Conservation (phyloP, 2,888 invertebrate genomes). For the Tetragonisca angustula region DNA sequence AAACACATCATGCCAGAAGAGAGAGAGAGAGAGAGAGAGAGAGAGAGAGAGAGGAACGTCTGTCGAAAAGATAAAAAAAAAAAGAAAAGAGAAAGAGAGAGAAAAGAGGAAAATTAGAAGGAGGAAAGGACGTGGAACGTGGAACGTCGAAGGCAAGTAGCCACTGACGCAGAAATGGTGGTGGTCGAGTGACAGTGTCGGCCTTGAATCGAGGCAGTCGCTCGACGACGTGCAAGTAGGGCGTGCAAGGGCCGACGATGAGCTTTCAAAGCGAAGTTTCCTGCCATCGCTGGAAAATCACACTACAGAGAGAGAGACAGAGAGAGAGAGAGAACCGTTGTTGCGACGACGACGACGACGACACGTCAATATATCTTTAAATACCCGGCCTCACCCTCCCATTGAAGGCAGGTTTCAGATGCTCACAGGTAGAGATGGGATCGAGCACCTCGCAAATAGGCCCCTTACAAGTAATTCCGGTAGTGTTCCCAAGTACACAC, state of each 20-base stretch:
- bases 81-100: not conserved
- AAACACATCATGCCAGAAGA: not conserved
- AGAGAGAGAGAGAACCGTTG: not conserved
- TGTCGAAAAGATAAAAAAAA: too few species aligned
- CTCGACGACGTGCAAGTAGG: slow-evolving; percentile 65
- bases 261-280: slow-evolving; percentile 59
- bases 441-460: too few species aligned
- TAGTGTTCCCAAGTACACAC: too few species aligned
- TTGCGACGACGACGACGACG: slow-evolving; percentile 45
- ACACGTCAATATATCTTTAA: slow-evolving; percentile 61
- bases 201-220: slow-evolving; percentile 66
- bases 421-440: too few species aligned
- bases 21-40: not conserved
- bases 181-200: slow-evolving; percentile 45
- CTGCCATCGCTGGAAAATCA: slow-evolving; percentile 28
- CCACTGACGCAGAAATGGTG: slow-evolving; percentile 54
- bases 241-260: slow-evolving; percentile 55
- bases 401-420: too few species aligned
- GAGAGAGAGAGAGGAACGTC: too few species aligned
- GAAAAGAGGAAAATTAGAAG: not conserved
- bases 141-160: slow-evolving; percentile 5
- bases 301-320: slow-evolving; percentile 1
- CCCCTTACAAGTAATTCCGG: too few species aligned
- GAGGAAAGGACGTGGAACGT: not conserved
- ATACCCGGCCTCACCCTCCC: slow-evolving; percentile 39